Evolutionary conservation across 2,888 invertebrate genomes (phyloP).

Genomic region (Hymenopus coronatus): DNA sequence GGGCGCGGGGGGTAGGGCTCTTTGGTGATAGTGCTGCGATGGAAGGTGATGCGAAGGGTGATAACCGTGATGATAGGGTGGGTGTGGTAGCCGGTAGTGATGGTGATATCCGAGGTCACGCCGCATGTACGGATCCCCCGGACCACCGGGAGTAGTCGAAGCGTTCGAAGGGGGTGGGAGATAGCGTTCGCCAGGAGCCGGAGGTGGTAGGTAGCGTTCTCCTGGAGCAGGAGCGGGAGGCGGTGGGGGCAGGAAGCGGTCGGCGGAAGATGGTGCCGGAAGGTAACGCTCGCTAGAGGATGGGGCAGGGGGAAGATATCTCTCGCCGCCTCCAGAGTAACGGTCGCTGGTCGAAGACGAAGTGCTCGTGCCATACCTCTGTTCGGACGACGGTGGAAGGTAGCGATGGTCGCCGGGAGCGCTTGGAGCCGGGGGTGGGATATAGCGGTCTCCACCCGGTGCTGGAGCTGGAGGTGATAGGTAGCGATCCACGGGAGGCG

Average conservation of each 20-base stretch:
- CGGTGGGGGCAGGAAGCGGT: conserved; percentile 51
- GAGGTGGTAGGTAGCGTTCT: conserved; percentile 63
- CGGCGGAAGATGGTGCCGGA: conserved; percentile 37
- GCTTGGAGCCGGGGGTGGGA: conserved; percentile 23
- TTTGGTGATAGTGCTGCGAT: conserved; percentile 26
- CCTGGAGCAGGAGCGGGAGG: conserved; percentile 70
- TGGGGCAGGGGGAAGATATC: conserved; percentile 55
- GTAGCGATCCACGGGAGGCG: conserved; percentile 18
- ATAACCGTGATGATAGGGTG: conserved; percentile 45
- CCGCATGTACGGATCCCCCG: conserved; percentile 57
- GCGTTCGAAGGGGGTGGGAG: conserved; percentile 45
- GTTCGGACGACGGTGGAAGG: conserved; percentile 38
- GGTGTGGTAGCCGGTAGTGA: conserved; percentile 56
- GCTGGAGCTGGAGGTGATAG: conserved; percentile 23
- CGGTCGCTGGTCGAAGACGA: conserved; percentile 42
- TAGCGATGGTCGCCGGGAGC: conserved; percentile 25
- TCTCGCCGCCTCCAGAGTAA: conserved; percentile 46
- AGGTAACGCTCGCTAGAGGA: conserved; percentile 36
- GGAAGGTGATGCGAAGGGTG: conserved; percentile 37
- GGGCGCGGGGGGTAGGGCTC: conserved; percentile 37
- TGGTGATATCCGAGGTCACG: conserved; percentile 56
- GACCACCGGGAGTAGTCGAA: conserved; percentile 41
- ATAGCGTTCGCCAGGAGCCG: conserved; percentile 49
- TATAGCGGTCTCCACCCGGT: conserved; percentile 24
- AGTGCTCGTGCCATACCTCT: conserved; percentile 39